Evolutionary conservation across 2,113 vertebrate species (phyloP), one percentile per base, ranked within the genome.

Genomic region (Dendropsophus ebraccatus): DNA sequence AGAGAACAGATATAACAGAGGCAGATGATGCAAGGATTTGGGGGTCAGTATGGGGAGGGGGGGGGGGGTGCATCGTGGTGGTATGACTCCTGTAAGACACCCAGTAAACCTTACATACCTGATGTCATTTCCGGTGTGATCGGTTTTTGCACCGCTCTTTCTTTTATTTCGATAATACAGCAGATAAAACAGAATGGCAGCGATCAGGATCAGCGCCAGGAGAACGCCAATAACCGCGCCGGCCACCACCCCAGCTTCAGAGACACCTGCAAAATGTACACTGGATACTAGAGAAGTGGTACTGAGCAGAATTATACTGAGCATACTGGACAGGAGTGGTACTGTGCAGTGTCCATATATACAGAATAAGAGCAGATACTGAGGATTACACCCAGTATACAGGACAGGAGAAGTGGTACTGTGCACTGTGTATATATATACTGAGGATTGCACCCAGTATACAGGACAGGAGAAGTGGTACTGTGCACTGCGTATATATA

Each of bases 151-250:
- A 2, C 28, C 28, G 28, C 83, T 84, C 50, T 50, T 45, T 62
- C 78, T 75, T 62, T 62, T 88, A 35, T 75, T 88, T 72, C 83
- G 87, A 54, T 86, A 87, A n/a, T 37, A 89, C 21, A 90, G 52
- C 28, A 90, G 28, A 65, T 83, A 93, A 77, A 90, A 72, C 0
- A 62, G 82, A 45, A 88, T 80, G 0, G 91, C 88, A 0, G 82
- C 90, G n/a, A 94, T 78, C 80, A 94, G 60, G 11, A 94, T 82
- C 35, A 94, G 25, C 0, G 83, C 87, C 45, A 95, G 82, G 47
- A 93, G 88, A 30, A 91, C 89, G 17, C 93, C 94, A 21, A 93
- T 90, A 60, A 94, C 77, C 4, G 90, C 91, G 14, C 91, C 93
- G 0, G 91, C 92, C 73, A 92, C 81, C 1, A 81, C 89, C 49